phyloP scores from a whole-genome alignment of 2,113 vertebrate genomes.

The Strix uralensis region DNA sequence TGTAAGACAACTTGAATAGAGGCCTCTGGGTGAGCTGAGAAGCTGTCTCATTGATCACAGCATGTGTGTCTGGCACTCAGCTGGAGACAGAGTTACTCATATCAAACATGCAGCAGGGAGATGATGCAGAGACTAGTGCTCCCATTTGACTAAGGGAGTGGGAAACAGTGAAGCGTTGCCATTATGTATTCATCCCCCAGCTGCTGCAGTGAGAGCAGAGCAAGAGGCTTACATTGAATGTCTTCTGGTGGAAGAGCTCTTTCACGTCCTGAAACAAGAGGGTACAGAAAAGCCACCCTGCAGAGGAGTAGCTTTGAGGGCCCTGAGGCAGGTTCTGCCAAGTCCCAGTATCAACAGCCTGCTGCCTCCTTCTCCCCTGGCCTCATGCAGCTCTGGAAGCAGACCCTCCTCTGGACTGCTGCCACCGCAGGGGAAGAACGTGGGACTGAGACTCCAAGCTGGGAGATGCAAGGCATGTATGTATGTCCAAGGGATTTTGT shows the following conservation, averaged over 20 bases:
- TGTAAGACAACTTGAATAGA: not conserved
- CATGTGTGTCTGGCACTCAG: not conserved
- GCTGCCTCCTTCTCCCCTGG: not conserved
- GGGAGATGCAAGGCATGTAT: not conserved
- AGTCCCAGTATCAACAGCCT: not conserved
- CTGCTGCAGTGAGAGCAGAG: not conserved
- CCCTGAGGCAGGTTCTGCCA: not conserved
- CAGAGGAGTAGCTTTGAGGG: not conserved
- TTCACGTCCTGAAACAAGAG: not conserved
- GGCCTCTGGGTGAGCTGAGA: not conserved
- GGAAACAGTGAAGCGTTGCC: not conserved
- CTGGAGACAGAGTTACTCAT: not conserved
- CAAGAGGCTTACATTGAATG: not conserved
- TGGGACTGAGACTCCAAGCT: fast-evolving
- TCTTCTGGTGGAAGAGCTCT: not conserved
- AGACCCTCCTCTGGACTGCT: not conserved
- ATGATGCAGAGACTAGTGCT: not conserved
- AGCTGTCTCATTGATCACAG: not conserved
- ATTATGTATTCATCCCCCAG: not conserved
- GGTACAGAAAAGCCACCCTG: not conserved
- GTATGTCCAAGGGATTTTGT: not conserved
- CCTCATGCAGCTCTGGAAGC: not conserved
- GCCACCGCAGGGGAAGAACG: fast-evolving
- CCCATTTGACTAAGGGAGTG: not conserved
- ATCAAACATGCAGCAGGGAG: not conserved